These are phyloP conservation scores for Anneissia japonica DNA, from an alignment of 35 echinoderm and acorn worm genomes.

Conservation along the genomic window DNA sequence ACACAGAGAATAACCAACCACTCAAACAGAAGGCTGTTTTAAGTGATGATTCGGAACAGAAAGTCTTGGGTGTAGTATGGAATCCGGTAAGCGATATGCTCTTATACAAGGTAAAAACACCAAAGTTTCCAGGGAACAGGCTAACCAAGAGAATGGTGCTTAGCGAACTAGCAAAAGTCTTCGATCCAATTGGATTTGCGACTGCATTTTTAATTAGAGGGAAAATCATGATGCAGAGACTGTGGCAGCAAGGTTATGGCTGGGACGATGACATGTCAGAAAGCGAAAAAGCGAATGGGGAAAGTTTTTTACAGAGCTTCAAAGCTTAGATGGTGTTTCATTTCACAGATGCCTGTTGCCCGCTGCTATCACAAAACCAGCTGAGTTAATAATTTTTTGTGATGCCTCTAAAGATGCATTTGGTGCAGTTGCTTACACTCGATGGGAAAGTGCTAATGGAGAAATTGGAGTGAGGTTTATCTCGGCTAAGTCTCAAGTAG, in stretches of 20 bases:
- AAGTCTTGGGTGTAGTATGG: constrained; percentile 50
- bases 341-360: constrained; percentile 30
- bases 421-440: constrained; percentile 30
- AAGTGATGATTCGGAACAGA: constrained; percentile 10
- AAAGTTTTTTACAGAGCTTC: constrained; percentile 8
- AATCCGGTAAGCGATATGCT: constrained; percentile 28
- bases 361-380: background rate
- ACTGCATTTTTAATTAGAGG: constrained; percentile 16
- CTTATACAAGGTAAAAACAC: constrained; percentile 29
- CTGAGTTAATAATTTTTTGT: constrained; percentile 16
- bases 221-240: constrained; percentile 27
- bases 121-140: background rate
- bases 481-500: constrained; percentile 44
- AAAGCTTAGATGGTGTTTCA: background rate
- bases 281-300: background rate
- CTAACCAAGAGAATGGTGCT: constrained; percentile 41
- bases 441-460: constrained; percentile 33
- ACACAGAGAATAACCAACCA: background rate
- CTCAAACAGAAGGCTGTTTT: background rate
- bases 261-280: constrained; percentile 31
- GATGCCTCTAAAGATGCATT: constrained; percentile 57
- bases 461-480: constrained; percentile 24
- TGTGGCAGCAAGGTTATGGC: constrained; percentile 30
- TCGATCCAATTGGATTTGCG: constrained; percentile 50
- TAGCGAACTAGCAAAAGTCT: constrained; percentile 23